A percentile compares a stretch with the other conserved stretches of the same genome.
Conservation (phyloP, 2,888 invertebrate species). For the Willowsia nigromaculata region DNA sequence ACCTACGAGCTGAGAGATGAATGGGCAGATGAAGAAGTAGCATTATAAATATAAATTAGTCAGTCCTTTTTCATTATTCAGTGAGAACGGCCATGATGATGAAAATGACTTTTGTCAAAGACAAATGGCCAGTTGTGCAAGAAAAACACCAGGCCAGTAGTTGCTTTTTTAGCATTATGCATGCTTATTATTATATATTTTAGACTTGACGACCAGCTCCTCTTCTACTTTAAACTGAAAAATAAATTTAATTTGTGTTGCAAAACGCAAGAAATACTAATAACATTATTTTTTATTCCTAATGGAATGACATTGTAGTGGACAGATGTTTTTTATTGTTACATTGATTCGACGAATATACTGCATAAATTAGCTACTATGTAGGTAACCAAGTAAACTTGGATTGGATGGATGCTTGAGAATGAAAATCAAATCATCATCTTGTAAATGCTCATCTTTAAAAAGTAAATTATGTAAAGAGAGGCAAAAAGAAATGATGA, state of each 20-base stretch:
- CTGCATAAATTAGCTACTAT: constrained; percentile 36
- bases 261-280: constrained; percentile 22
- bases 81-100: neutral
- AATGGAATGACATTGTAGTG: constrained; percentile 52
- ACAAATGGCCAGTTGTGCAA: constrained; percentile 58
- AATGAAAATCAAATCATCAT: neutral
- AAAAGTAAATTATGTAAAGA: constrained; percentile 23
- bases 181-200: neutral
- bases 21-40: neutral
- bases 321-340: constrained; percentile 35
- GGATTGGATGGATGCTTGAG: neutral
- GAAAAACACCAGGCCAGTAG: constrained; percentile 13
- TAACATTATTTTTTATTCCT: constrained; percentile 18
- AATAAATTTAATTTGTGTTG: constrained; percentile 19
- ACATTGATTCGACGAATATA: neutral
- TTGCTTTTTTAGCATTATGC: neutral
- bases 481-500: neutral
- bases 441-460: neutral
- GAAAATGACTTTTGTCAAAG: constrained; percentile 61
- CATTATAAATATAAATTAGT: constrained; percentile 29
- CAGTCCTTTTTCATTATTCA: constrained; percentile 15
- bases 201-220: neutral
- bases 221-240: neutral
- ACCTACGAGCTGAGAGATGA: neutral
- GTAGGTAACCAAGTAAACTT: neutral